Evolutionary conservation across 2,888 invertebrate genomes (phyloP).

Genomic region (Lasioglossum oenotherae): DNA sequence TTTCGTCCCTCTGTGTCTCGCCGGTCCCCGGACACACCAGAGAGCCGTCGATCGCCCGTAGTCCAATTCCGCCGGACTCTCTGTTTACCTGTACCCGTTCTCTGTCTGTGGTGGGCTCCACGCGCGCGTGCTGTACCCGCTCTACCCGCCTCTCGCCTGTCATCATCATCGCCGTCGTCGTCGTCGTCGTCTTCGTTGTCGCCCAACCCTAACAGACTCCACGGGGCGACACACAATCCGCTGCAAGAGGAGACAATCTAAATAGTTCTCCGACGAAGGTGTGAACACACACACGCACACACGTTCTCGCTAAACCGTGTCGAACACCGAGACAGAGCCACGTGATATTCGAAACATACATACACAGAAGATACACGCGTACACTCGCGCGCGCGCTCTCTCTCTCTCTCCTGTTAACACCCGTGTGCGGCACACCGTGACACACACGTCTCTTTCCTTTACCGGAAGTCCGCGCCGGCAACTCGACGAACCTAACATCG

Average conservation of each 20-base stretch:
- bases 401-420: background rate
- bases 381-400: no score
- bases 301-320: background rate
- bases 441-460: background rate
- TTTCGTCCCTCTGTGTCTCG: background rate
- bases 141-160: background rate
- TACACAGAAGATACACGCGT: background rate
- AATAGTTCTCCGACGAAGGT: constrained; percentile 1
- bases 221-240: background rate
- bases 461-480: background rate
- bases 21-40: background rate
- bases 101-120: background rate
- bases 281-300: background rate
- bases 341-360: background rate
- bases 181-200: background rate
- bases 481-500: background rate
- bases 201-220: background rate
- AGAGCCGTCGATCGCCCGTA: constrained; percentile 25
- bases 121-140: constrained; percentile 1
- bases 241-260: background rate
- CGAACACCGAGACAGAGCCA: background rate
- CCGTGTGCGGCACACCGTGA: background rate
- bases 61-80: constrained; percentile 22
- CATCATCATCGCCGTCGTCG: background rate
- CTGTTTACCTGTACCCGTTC: constrained; percentile 31